Conservation (phyloP, 2,797 vertebrate species). For the Nasua narica region DNA sequence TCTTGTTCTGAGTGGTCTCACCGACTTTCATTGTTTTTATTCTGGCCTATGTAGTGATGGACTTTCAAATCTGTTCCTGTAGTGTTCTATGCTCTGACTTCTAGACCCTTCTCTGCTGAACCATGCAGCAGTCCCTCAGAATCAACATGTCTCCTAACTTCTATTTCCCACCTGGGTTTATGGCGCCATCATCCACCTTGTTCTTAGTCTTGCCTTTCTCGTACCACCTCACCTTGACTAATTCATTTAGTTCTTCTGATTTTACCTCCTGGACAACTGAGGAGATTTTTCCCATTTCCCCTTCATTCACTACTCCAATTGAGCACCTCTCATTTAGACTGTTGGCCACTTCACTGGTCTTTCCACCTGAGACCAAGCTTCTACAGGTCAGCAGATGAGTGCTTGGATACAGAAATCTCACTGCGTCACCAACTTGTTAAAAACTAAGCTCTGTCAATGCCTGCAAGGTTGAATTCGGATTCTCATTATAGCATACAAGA, state of each 20-base stretch:
- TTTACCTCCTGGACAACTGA: not conserved
- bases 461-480: not conserved
- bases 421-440: not conserved
- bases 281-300: not conserved
- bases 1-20: not conserved
- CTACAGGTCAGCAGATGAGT: not conserved
- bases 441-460: not conserved
- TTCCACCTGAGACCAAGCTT: not conserved
- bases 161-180: not conserved
- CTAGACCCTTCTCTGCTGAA: not conserved
- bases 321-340: not conserved
- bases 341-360: not conserved
- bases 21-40: not conserved
- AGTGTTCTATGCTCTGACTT: not conserved
- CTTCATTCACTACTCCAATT: not conserved
- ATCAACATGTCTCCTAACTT: not conserved
- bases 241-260: not conserved
- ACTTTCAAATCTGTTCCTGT: not conserved
- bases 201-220: not conserved
- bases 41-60: accelerated
- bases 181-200: not conserved
- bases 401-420: not conserved
- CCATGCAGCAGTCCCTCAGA: not conserved
- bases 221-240: not conserved
- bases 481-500: not conserved